phyloP scores from a whole-genome alignment of 2,113 vertebrate genomes.

The Austrofundulus limnaeus region DNA sequence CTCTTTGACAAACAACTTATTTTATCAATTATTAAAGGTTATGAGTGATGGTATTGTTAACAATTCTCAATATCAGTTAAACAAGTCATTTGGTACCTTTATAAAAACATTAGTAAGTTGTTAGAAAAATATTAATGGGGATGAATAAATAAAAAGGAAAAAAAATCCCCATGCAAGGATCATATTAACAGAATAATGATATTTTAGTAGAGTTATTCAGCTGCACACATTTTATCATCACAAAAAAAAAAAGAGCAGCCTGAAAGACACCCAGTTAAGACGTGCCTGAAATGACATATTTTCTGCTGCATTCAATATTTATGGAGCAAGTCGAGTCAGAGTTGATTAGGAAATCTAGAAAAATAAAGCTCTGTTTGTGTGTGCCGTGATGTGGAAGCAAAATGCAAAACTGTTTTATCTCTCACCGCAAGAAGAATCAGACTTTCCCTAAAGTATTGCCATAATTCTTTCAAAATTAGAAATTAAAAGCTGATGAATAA shows the following conservation, averaged over 20 bases:
- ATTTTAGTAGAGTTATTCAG: conserved; percentile 9
- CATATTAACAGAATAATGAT: conserved; percentile 23
- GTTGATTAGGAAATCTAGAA: neutral
- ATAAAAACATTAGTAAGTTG: conserved; percentile 30
- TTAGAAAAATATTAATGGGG: conserved; percentile 18
- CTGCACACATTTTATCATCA: conserved; percentile 2
- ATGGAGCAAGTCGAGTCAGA: neutral
- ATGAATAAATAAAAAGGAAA: conserved; percentile 11
- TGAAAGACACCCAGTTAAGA: too few relatives aligned
- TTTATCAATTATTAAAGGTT: conserved; percentile 12
- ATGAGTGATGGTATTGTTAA: neutral
- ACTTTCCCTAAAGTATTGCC: neutral
- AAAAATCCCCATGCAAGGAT: conserved; percentile 27
- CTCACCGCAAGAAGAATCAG: neutral
- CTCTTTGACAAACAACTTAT: conserved; percentile 42
- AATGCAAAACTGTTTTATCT: too few relatives aligned
- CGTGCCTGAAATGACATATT: conserved; percentile 7
- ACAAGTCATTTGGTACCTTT: conserved; percentile 39
- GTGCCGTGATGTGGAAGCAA: conserved; percentile 8
- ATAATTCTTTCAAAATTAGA: too few relatives aligned
- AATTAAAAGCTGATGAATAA: too few relatives aligned
- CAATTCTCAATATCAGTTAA: conserved; percentile 13
- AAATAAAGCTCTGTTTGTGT: neutral
- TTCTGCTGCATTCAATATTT: conserved; percentile 27
- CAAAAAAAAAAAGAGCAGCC: neutral